A percentile compares a stretch with the other conserved stretches of the same genome.
These are phyloP conservation scores for Synanceia verrucosa DNA, from an alignment of 2,797 vertebrate species.

Conservation along the genomic window DNA sequence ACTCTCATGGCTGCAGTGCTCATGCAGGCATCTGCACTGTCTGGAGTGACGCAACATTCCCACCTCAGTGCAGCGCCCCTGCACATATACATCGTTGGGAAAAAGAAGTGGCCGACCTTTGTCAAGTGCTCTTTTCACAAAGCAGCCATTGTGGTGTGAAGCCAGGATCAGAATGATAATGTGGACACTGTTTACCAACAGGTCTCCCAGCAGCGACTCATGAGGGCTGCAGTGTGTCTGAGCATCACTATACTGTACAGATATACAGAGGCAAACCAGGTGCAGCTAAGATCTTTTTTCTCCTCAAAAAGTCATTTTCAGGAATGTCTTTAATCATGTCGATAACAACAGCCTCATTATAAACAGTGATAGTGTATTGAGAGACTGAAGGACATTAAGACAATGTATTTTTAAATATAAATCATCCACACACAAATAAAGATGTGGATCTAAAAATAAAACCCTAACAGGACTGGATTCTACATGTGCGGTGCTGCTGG, in stretches of 20 bases:
- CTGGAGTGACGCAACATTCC: slow-evolving; percentile 74
- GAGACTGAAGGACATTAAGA: neutral
- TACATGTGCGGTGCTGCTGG: slow-evolving; percentile 6
- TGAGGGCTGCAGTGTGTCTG: slow-evolving; percentile 1
- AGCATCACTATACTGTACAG: neutral
- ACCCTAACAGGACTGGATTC: neutral
- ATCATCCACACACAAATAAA: neutral
- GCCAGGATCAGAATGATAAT: slow-evolving; percentile 87
- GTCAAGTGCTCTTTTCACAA: slow-evolving; percentile 92
- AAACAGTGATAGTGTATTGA: neutral
- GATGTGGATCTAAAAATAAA: neutral
- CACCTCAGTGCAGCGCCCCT: slow-evolving; percentile 68
- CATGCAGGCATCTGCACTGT: slow-evolving; percentile 97
- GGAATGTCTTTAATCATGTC: neutral
- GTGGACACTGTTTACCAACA: slow-evolving; percentile 82
- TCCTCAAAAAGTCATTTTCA: neutral
- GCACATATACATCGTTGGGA: slow-evolving; percentile 83
- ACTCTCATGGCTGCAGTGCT: slow-evolving; percentile 88
- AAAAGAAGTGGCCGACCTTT: slow-evolving; percentile 88
- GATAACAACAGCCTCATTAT: neutral
- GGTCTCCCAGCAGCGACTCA: slow-evolving; percentile 41
- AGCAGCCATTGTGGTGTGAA: slow-evolving; percentile 90
- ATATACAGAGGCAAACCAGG: neutral
- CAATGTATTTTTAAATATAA: no score
- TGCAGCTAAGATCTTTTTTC: neutral